Evolutionary conservation across 1,140 invertebrate species (phyloP), one percentile per base, ranked within the genome.

Genomic region (Leptopilina boulardi): DNA sequence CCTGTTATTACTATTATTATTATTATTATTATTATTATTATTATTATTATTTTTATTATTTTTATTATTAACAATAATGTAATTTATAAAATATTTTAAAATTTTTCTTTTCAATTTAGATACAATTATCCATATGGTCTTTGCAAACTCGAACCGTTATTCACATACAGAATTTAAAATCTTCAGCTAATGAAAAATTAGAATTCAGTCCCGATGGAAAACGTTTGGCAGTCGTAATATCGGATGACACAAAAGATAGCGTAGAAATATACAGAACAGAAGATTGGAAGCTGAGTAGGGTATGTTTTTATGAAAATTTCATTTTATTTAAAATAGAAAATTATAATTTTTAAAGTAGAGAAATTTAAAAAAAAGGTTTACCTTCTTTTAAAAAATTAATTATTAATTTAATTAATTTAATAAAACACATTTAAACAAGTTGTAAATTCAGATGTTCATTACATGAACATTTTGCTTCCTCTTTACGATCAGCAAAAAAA

Each of bases 81-180:
- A n/a, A n/a, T n/a, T n/a, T n/a, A n/a, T 54, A 73, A 21, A 23
- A 51, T 71, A 41, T 54, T 30, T 38, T 19, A 71, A 34, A 21
- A 18, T 72, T 44, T 59, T 56, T 74, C 1, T 78, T 71, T 83
- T n/a, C n/a, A 4, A 51, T 18, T 59, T 38, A 91, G 89, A 85
- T 90, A 72, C 86, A 90, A 77, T 76, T 90, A 59, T 89, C 88
- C 44, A 70, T 91, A 59, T 90, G 88, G 87, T 84, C 84, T 26
- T 75, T 91, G 56, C 77, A 85, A 44, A 78, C 84, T 78, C 79
- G 80, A 9, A 86, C 59, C 59, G 83, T 89, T 21, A 84, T 71
- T 15, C 77, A 87, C 54, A 89, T 91, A 72, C 84, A 85, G 71
- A 87, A 87, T 84, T 73, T 89, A 51, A 91, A 91, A 77, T 87